phyloP scores from a whole-genome alignment of 2,113 vertebrate species.

The Vulpes vulpes region DNA sequence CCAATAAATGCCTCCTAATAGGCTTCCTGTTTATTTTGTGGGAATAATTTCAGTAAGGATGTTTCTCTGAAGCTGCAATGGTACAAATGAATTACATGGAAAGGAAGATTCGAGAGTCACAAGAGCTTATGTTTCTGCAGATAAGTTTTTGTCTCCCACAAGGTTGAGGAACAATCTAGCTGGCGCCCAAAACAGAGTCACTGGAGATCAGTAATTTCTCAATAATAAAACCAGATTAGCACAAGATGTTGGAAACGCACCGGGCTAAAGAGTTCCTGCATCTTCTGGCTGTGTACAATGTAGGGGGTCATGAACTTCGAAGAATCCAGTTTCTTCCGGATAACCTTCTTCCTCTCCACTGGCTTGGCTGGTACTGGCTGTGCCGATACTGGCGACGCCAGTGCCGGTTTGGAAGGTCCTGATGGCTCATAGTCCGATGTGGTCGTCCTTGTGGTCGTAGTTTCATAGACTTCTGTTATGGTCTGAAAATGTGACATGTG shows the following conservation, averaged over 20 bases:
- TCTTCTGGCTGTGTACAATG: constrained; percentile 97
- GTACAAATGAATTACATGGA: neutral
- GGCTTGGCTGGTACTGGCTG: constrained; percentile 80
- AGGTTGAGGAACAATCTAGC: neutral
- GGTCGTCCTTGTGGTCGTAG: constrained; percentile 72
- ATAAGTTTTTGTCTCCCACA: neutral
- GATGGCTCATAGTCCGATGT: constrained; percentile 71
- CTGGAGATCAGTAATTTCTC: constrained; percentile 3
- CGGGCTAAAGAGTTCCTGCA: constrained; percentile 96
- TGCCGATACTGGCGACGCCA: constrained; percentile 65
- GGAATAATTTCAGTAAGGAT: constrained; percentile 2
- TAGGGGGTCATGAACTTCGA: constrained; percentile 99
- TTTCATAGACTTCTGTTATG: constrained; percentile 81
- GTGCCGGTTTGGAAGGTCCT: constrained; percentile 35
- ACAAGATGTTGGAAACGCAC: constrained; percentile 85
- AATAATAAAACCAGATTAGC: neutral
- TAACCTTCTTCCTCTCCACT: constrained; percentile 89
- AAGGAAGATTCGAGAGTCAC: neutral
- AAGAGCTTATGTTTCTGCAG: neutral
- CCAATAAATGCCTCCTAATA: neutral
- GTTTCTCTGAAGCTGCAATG: neutral
- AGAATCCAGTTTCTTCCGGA: constrained; percentile 93
- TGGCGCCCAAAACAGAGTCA: neutral
- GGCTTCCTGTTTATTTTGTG: neutral
- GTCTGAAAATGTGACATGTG: constrained; percentile 73